These are phyloP conservation scores for Plebejus anna DNA, from an alignment of 2,888 invertebrate genomes.

Conservation along the genomic window DNA sequence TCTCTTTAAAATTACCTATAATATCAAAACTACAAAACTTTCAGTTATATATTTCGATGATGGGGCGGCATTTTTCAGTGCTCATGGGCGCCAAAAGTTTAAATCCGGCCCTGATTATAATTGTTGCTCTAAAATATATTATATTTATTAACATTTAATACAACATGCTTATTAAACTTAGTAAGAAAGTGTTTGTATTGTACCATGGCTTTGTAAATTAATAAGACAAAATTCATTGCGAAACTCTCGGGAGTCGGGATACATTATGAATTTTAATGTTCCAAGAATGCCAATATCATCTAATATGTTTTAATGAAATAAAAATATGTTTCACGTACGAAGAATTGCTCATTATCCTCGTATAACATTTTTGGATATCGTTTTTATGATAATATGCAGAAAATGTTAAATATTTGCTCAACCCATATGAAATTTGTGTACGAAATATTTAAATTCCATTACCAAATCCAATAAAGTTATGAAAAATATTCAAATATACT, in stretches of 20 bases:
- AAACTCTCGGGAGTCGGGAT: constrained; percentile 3
- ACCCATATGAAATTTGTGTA: not conserved
- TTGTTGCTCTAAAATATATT: not conserved
- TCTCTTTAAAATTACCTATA: too few relatives aligned
- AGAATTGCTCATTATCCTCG: not conserved
- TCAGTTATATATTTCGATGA: too few relatives aligned
- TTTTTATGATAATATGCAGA: not conserved
- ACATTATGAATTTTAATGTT: not conserved
- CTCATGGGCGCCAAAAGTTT: too few relatives aligned
- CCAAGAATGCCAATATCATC: not conserved
- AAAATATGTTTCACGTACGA: not conserved
- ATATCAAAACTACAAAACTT: too few relatives aligned
- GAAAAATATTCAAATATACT: not conserved
- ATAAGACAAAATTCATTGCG: constrained; percentile 8
- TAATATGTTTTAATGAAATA: not conserved
- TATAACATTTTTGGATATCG: not conserved
- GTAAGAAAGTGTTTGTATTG: not conserved
- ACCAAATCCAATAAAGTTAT: not conserved
- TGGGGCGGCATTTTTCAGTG: too few relatives aligned
- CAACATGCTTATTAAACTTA: not conserved
- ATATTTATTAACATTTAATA: not conserved
- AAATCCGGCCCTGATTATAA: not conserved
- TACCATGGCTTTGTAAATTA: not conserved
- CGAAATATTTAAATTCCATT: not conserved
- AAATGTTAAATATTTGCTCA: not conserved